Evolutionary conservation across 1,140 invertebrate genomes (phyloP).

Genomic region (Kradibia gibbosae): DNA sequence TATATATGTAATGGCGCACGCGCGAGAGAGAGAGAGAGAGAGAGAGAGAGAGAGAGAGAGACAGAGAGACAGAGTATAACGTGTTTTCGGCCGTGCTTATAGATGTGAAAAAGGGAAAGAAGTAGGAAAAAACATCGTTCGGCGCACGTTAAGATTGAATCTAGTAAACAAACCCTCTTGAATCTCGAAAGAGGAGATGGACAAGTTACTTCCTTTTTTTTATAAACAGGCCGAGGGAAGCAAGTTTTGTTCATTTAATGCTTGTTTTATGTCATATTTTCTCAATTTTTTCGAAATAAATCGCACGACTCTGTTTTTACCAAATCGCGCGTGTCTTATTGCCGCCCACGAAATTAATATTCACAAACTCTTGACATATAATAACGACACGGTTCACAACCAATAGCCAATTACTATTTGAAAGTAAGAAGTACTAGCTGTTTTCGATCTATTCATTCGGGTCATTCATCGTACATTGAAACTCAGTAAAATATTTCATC

Average conservation of each 20-base stretch:
- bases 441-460: not conserved
- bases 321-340: not conserved
- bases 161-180: conserved; percentile 23
- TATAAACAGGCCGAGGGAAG: not conserved
- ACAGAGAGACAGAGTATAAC: not conserved
- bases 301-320: not conserved
- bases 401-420: not conserved
- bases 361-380: not conserved
- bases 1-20: conserved; percentile 10
- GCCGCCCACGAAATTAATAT: not conserved
- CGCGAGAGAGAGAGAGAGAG: not conserved
- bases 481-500: not conserved
- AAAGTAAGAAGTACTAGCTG: not conserved
- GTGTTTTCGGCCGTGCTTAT: not conserved
- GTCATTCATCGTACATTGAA: conserved; percentile 1
- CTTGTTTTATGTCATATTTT: conserved; percentile 11
- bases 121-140: not conserved
- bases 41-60: not conserved
- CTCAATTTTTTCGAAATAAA: conserved; percentile 14
- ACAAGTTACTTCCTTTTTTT: conserved; percentile 25
- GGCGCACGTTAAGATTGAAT: not conserved
- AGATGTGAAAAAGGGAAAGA: not conserved
- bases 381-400: not conserved
- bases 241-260: not conserved
- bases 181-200: not conserved